Evolutionary conservation across 2,113 vertebrate species (phyloP).

Genomic region (Pungitius pungitius): DNA sequence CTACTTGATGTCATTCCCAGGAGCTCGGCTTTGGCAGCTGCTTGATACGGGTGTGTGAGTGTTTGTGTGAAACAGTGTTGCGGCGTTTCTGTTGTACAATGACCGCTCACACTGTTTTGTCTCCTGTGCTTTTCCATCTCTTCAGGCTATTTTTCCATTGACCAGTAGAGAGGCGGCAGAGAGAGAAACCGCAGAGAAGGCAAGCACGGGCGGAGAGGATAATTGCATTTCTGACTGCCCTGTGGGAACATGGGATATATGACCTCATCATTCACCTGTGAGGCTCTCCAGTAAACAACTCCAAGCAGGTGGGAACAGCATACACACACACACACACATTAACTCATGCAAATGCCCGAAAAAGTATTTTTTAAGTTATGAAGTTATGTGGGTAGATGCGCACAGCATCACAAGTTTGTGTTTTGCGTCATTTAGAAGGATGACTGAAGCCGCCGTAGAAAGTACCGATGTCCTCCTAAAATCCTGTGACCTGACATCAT

Average conservation of each 20-base stretch:
- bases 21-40: conserved; percentile 46
- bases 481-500: conserved; percentile 33
- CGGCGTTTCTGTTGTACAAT: conserved; percentile 33
- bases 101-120: conserved; percentile 33
- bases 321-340: neutral
- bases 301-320: conserved; percentile 54
- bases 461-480: conserved; percentile 48
- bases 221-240: conserved; percentile 71
- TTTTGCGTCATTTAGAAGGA: conserved; percentile 56
- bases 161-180: conserved; percentile 46
- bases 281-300: conserved; percentile 68
- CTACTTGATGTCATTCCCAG: conserved; percentile 61
- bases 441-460: conserved; percentile 66
- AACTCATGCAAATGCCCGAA: conserved; percentile 14
- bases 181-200: conserved; percentile 43
- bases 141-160: conserved; percentile 53
- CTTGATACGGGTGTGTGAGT: conserved; percentile 30
- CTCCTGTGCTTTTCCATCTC: conserved; percentile 47
- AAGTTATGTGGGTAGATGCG: neutral
- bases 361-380: conserved; percentile 8
- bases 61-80: conserved; percentile 10
- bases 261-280: conserved; percentile 75
- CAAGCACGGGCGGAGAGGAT: conserved; percentile 53
- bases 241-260: conserved; percentile 78
- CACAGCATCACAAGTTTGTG: neutral